phyloP scores from a whole-genome alignment of 2,113 vertebrate species.

The Daphoenositta chrysoptera region DNA sequence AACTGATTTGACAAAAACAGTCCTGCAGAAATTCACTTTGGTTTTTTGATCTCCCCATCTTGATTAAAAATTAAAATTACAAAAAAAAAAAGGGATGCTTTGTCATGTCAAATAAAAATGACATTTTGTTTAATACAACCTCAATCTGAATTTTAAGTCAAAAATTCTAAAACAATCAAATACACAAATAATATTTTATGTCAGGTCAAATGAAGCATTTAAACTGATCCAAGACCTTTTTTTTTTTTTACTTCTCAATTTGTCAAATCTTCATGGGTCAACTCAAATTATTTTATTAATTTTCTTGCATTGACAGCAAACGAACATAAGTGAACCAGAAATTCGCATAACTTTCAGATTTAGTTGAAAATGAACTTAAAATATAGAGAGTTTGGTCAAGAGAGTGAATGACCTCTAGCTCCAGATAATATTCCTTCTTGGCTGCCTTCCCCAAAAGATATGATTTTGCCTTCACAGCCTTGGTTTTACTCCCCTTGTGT shows the following conservation, averaged over 20 bases:
- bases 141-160: not conserved
- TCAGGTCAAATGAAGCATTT: not conserved
- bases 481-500: not conserved
- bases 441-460: not conserved
- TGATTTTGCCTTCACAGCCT: conserved; percentile 8
- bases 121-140: not conserved
- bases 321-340: not conserved
- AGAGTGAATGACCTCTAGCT: not conserved
- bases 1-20: not conserved
- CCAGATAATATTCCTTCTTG: not conserved
- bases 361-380: not conserved
- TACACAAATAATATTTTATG: not conserved
- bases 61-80: not conserved
- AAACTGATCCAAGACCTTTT: not conserved
- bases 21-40: not conserved
- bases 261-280: not conserved
- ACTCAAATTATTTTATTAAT: not conserved
- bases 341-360: not conserved
- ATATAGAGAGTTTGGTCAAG: not conserved
- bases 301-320: not conserved
- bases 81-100: not conserved
- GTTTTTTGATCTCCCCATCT: not conserved
- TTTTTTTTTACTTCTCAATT: not conserved
- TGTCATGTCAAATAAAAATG: not conserved
- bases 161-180: not conserved